phyloP scores from a whole-genome alignment of 2,113 vertebrate genomes.

The Saccopteryx leptura region DNA sequence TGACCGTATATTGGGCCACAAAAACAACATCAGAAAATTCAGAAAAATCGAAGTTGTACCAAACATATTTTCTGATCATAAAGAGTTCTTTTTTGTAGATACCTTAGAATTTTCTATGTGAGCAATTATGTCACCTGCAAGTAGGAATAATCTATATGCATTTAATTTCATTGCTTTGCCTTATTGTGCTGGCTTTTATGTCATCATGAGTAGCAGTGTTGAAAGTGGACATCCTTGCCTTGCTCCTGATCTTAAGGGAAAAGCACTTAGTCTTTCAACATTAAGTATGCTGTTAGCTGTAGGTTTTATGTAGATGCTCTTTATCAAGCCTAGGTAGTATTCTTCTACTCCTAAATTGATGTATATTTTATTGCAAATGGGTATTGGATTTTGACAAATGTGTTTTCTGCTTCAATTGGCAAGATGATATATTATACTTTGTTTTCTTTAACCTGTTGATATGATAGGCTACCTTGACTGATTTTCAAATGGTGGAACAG shows the following conservation, averaged over 20 bases:
- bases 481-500: constrained; percentile 14
- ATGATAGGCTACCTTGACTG: not conserved
- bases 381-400: not conserved
- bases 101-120: not conserved
- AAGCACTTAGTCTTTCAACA: too few relatives aligned
- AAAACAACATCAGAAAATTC: too few relatives aligned
- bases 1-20: too few relatives aligned
- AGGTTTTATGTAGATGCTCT: not conserved
- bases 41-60: too few relatives aligned
- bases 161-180: not conserved
- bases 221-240: not conserved
- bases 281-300: too few relatives aligned
- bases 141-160: not conserved
- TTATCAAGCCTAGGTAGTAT: not conserved
- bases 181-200: too few relatives aligned
- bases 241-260: too few relatives aligned
- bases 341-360: not conserved
- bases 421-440: not conserved
- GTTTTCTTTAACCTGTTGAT: not conserved
- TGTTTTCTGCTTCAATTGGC: not conserved
- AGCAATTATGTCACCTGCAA: not conserved
- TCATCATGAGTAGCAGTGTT: not conserved
- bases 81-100: not conserved
- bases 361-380: not conserved
- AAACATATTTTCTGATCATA: too few relatives aligned